phyloP scores from a whole-genome alignment of 2,888 invertebrate species.

The Asteroscopus sphinx region DNA sequence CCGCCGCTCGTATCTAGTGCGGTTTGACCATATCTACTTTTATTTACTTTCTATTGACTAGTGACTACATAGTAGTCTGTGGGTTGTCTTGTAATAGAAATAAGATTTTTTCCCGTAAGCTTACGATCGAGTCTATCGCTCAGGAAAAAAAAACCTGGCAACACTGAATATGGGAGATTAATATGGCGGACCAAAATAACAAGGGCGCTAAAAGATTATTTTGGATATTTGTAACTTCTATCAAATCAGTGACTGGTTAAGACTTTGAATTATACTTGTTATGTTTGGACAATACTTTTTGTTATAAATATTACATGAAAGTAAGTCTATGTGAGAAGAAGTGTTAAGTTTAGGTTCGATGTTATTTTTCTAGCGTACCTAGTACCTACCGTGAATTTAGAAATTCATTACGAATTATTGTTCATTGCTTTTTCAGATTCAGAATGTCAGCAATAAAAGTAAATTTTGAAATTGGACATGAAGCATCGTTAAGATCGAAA shows the following conservation, averaged over 20 bases:
- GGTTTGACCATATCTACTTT: too few species aligned
- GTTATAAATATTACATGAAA: slow-evolving; percentile 51
- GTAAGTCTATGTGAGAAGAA: slow-evolving; percentile 56
- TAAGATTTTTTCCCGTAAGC: too few species aligned
- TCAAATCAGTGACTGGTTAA: slow-evolving; percentile 65
- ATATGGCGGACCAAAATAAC: slow-evolving; percentile 89
- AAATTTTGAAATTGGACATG: slow-evolving; percentile 97
- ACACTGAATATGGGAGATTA: slow-evolving; percentile 60
- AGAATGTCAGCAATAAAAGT: slow-evolving; percentile 90
- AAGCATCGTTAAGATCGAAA: slow-evolving; percentile 94
- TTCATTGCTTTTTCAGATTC: slow-evolving; percentile 60
- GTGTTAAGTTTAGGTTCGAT: slow-evolving; percentile 35
- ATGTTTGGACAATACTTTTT: slow-evolving; percentile 53
- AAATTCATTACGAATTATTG: slow-evolving; percentile 48
- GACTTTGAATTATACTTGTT: slow-evolving; percentile 59
- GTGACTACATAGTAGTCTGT: too few species aligned
- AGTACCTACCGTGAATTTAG: slow-evolving; percentile 50
- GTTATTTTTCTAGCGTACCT: slow-evolving; percentile 60
- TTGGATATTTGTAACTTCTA: slow-evolving; percentile 70
- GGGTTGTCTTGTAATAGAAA: too few species aligned
- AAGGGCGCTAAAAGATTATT: slow-evolving; percentile 88
- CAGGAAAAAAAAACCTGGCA: too few species aligned
- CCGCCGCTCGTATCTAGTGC: too few species aligned
- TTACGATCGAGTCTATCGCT: too few species aligned
- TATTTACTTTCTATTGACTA: too few species aligned